Base-by-base conservation (phyloP, 2,797 vertebrate genomes). In the Lagodon rhomboides region DNA sequence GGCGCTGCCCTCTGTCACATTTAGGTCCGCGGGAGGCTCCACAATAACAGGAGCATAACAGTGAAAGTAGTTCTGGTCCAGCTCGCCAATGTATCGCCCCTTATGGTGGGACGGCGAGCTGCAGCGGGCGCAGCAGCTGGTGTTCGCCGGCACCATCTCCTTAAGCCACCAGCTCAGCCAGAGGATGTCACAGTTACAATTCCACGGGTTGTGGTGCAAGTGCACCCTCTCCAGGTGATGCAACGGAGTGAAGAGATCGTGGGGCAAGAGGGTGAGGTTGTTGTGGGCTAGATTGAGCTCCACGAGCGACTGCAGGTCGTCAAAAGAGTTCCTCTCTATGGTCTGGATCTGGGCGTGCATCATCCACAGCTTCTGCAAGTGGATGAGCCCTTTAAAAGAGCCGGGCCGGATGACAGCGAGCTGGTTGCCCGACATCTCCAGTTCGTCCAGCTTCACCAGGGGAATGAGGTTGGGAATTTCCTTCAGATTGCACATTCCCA, bases 101-200 rank as follows among this genome's bases (percentile, higher is more conserved):
- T 98, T 99, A 89, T 99, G 96, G 80, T 95, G 97, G 38, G 95
- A 58, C 58, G 98, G 98, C 0, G 97, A 97, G 86, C 97, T 96
- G 86, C 98, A 99, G 71, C 98, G 97, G 56, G 98, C 98, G 13
- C 98, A 99, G 82, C 98, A 99, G 83, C 98, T 99, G 54, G 98
- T 99, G 82, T 99, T 99, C 56, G 98, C 98, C 17, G 98, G 98
- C 22, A 99, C 98, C 95, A 99, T 99, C 92, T 99, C 98, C 90
- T 99, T 99, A 66, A 99, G 97, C 98, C 98, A 99, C 98, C 98
- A 99, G 91, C 98, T 99, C 59, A 99, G 96, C 98, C 98, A 99
- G 80, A 99, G 95, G 73, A 99, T 99, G 85, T 99, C 98, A 89
- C 98, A 99, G 91, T 99, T 98, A 95, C 98, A 99, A 94, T 98